Evolutionary conservation across 2,888 invertebrate species (phyloP), one percentile per base, ranked within the genome.

Genomic region (Drosophila recens): DNA sequence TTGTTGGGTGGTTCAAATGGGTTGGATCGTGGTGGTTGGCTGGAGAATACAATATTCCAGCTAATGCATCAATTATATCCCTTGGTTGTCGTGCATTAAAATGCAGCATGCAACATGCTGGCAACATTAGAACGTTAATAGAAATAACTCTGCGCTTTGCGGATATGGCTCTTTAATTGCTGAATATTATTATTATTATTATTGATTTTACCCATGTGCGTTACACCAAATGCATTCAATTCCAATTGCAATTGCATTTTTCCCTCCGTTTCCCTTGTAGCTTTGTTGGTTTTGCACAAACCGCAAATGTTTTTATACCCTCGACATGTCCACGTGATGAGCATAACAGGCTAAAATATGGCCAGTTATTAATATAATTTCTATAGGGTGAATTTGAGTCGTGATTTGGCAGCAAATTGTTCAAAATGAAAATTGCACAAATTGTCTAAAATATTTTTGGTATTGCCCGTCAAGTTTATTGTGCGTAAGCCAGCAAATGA

Each of bases 11-110:
- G 45, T 4, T 38, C 20, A 13, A 34, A 34, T 33, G 11, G 20
- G 8, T 13, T 34, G 5, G 27, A 27, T 27, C 15, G 5, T 20
- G n/a, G 5, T 10, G 49, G 15, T 27, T 11, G 9, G 9, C 5
- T 6, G n/a, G 23, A 38, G 15, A 57, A 34, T 46, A 15, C 63
- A 68, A 72, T 68, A 66, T 66, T 45, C 63, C 33, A 67, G 82
- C 87, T 87, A 89, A 86, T 88, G 89, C 87, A 87, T 87, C 85
- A 89, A 86, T 88, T 89, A 89, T 77, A 62, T 79, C 67, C 76
- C 61, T 72, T 56, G 78, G 42, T 64, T 72, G 65, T 27, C 49
- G 62, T 66, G 62, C 75, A 82, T 75, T 82, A 69, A 82, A 84
- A 72, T 67, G 48, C 66, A 53, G 30, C 62, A 74, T 70, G 54